Evolutionary conservation across 1,140 invertebrate species (phyloP).

Genomic region (Magallana angulata): DNA sequence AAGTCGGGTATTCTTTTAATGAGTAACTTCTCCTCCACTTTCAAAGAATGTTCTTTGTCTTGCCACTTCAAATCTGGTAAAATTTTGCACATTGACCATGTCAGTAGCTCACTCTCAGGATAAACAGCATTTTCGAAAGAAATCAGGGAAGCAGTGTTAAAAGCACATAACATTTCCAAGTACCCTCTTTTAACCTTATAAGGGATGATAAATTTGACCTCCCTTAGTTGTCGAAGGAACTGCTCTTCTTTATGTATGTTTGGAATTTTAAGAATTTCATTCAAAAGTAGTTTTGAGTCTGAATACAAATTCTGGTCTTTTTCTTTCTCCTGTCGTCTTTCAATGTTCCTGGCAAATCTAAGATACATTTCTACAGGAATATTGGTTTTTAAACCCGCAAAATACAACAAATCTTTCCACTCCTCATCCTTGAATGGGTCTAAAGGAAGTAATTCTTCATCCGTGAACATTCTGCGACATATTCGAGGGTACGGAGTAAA

Average conservation of each 20-base stretch:
- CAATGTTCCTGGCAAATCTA: not conserved
- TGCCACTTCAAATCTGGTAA: not conserved
- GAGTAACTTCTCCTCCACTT: not conserved
- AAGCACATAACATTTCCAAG: not conserved
- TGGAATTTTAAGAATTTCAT: not conserved
- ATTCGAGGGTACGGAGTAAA: not conserved
- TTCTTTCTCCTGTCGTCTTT: not conserved
- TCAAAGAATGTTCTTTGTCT: not conserved
- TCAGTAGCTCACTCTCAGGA: not conserved
- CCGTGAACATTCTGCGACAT: not conserved
- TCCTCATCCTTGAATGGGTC: not conserved
- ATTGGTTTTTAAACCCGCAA: not conserved
- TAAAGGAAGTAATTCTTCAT: not conserved
- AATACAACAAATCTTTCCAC: not conserved
- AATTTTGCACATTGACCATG: not conserved
- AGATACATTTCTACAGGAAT: not conserved
- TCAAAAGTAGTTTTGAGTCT: not conserved
- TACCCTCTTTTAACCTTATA: not conserved
- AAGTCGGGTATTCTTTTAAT: not conserved
- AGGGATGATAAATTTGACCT: not conserved
- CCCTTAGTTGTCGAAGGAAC: not conserved
- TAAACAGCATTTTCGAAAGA: slow-evolving; percentile 8
- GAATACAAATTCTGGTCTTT: not conserved
- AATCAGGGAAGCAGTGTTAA: not conserved
- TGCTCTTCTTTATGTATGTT: not conserved